Conservation (phyloP, 2,888 invertebrate genomes). For the Xestia rhomboidea region DNA sequence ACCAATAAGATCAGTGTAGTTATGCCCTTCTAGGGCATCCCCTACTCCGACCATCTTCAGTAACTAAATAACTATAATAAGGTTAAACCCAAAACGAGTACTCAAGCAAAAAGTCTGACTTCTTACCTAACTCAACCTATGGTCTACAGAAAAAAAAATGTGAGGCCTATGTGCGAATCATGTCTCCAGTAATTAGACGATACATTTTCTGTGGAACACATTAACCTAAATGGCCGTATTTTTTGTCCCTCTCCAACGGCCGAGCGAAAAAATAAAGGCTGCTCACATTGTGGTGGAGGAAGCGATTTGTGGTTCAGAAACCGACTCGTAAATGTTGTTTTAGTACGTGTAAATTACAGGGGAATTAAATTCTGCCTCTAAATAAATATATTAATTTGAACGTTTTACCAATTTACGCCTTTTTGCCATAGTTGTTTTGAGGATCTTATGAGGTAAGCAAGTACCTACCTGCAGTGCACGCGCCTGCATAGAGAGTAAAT, state of each 20-base stretch:
- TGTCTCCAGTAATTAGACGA: conserved; percentile 81
- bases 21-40: background rate
- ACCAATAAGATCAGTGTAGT: background rate
- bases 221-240: conserved; percentile 79
- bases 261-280: conserved; percentile 66
- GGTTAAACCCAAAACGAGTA: background rate
- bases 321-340: background rate
- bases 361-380: background rate
- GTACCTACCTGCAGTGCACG: background rate
- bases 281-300: conserved; percentile 19
- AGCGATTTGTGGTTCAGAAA: conserved; percentile 54
- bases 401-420: background rate
- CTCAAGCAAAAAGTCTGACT: conserved; percentile 36
- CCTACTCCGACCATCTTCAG: background rate
- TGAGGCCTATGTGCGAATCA: conserved; percentile 64
- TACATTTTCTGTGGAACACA: conserved; percentile 78
- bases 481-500: background rate
- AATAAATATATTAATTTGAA: background rate
- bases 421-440: background rate
- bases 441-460: too few species aligned
- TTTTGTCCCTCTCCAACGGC: conserved; percentile 70
- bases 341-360: background rate
- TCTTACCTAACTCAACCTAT: conserved; percentile 34
- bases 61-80: background rate
- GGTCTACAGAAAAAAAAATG: conserved; percentile 43